Evolutionary conservation across 2,797 vertebrate genomes (phyloP).

Genomic region (Champsocephalus gunnari): DNA sequence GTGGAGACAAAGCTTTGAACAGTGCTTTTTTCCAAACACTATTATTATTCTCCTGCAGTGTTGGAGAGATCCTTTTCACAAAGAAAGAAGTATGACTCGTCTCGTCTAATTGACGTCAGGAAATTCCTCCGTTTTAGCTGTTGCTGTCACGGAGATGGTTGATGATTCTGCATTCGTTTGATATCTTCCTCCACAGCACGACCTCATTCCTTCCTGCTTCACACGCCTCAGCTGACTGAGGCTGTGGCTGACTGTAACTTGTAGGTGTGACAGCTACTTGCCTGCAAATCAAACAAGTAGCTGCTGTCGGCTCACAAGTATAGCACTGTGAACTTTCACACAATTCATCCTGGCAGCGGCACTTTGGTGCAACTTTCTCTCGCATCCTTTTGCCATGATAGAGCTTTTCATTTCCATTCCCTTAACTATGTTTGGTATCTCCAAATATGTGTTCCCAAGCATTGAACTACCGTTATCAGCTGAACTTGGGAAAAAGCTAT

Average conservation of each 20-base stretch:
- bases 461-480: background rate
- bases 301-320: background rate
- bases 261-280: background rate
- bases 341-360: background rate
- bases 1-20: slow-evolving; percentile 24
- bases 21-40: background rate
- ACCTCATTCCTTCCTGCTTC: slow-evolving; percentile 23
- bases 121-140: slow-evolving; percentile 10
- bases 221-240: background rate
- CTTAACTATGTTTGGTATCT: slow-evolving; percentile 1
- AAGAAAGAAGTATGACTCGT: slow-evolving; percentile 40
- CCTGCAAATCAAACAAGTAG: slow-evolving; percentile 3
- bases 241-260: background rate
- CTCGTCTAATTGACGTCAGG: slow-evolving; percentile 15
- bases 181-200: slow-evolving; percentile 14
- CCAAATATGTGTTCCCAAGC: background rate
- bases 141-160: slow-evolving; percentile 19
- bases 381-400: background rate
- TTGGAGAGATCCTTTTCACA: slow-evolving; percentile 20
- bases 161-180: slow-evolving; percentile 56
- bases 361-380: background rate
- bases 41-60: slow-evolving; percentile 13
- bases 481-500: background rate
- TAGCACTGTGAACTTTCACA: slow-evolving; percentile 7
- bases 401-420: background rate